A percentile compares a stretch with the other conserved stretches of the same genome.
These are phyloP conservation scores for Propithecus deckenii DNA, from an alignment of 2,797 vertebrate species.

Conservation along the genomic window DNA sequence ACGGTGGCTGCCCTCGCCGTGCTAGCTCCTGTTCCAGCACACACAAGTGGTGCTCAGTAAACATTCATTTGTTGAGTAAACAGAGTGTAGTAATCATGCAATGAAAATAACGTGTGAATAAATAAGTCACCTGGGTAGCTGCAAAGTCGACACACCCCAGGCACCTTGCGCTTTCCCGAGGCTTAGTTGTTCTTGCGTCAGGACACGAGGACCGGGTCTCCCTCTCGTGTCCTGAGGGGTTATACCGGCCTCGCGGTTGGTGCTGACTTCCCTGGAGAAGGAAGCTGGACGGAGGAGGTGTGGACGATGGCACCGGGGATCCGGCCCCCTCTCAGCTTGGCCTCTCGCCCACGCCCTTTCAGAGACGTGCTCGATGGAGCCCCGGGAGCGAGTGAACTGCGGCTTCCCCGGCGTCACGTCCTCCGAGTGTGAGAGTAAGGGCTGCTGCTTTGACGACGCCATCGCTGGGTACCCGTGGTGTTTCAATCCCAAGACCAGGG, in stretches of 20 bases:
- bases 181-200: accelerated
- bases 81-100: accelerated
- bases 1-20: not conserved
- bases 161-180: accelerated
- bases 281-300: accelerated
- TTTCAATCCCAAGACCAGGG: accelerated
- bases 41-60: accelerated
- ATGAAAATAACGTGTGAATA: not conserved
- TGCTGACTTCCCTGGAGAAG: not conserved
- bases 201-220: not conserved
- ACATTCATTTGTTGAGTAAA: accelerated
- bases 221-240: accelerated
- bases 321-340: accelerated
- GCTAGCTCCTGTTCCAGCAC: no score
- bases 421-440: accelerated
- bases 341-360: accelerated
- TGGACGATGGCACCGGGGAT: accelerated
- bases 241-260: accelerated
- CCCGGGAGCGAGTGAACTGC: accelerated
- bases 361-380: not conserved
- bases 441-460: constrained; percentile 44
- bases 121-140: accelerated
- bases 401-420: not conserved
- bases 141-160: accelerated
- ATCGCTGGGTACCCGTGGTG: not conserved